A percentile compares a stretch with the other conserved stretches of the same genome.
Conservation (phyloP, 1,140 invertebrate species). For the Colletes gigas region DNA sequence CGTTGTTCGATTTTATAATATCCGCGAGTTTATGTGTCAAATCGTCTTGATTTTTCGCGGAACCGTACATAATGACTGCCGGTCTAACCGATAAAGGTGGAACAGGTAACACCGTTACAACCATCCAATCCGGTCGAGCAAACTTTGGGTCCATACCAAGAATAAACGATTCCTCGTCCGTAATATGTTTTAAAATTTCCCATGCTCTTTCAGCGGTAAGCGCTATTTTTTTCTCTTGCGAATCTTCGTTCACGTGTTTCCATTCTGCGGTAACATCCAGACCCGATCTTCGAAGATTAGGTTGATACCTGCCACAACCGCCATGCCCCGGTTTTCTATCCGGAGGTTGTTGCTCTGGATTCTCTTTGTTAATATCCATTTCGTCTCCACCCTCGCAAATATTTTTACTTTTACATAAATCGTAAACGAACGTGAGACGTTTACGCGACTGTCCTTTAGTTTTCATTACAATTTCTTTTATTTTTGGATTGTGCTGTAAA, state of each 20-base stretch:
- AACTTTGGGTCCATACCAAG: constrained; percentile 98
- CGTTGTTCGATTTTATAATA: constrained; percentile 99
- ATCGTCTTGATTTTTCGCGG: constrained; percentile 99
- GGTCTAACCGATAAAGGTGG: constrained; percentile 96
- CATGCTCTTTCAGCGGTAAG: constrained; percentile 97
- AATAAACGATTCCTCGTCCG: constrained; percentile 98
- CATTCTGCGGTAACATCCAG: constrained; percentile 97
- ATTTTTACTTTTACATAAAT: constrained; percentile 98
- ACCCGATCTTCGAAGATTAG: constrained; percentile 92
- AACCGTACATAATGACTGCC: constrained; percentile 99
- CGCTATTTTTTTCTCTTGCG: constrained; percentile 96
- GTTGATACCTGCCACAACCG: constrained; percentile 98
- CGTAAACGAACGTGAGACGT: constrained; percentile 97
- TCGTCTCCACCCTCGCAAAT: constrained; percentile 99
- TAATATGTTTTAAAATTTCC: constrained; percentile 98
- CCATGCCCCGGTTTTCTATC: constrained; percentile 93
- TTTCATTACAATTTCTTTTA: constrained; percentile 98
- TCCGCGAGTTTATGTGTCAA: constrained; percentile 99
- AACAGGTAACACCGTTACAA: constrained; percentile 97
- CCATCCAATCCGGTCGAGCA: constrained; percentile 99
- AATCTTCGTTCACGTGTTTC: constrained; percentile 99
- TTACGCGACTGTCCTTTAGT: constrained; percentile 98
- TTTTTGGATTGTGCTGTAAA: constrained; percentile 93
- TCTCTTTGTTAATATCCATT: constrained; percentile 94
- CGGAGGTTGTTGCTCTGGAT: constrained; percentile 79